Conservation (phyloP, 1,140 invertebrate genomes). For the Hylyphantes graminicola region DNA sequence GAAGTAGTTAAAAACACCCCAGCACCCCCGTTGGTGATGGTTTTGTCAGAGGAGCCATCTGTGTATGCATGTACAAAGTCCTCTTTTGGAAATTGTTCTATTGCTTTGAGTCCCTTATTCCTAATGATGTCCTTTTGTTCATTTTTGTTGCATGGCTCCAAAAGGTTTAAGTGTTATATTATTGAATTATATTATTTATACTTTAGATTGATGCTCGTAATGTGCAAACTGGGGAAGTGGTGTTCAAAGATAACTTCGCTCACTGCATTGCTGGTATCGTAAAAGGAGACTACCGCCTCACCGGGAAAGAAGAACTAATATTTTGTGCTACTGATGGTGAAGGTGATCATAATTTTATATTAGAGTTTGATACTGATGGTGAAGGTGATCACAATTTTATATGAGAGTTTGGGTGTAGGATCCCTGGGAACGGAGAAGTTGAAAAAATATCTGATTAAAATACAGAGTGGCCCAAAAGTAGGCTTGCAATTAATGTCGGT, state of each 20-base stretch:
- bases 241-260: constrained; percentile 83
- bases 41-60: too few species aligned
- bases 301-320: constrained; percentile 84
- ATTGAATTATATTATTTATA: not conserved
- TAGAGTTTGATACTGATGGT: too few species aligned
- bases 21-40: too few species aligned
- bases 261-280: constrained; percentile 83
- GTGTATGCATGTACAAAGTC: not conserved
- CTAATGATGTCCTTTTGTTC: too few species aligned
- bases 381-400: constrained; percentile 72
- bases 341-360: constrained; percentile 72
- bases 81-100: not conserved
- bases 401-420: too few species aligned
- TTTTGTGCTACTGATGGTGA: constrained; percentile 86
- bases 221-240: constrained; percentile 82
- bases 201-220: constrained; percentile 79
- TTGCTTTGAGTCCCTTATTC: too few species aligned
- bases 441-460: too few species aligned
- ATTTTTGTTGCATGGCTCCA: not conserved
- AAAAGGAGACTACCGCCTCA: constrained; percentile 83
- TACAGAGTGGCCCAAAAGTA: too few species aligned
- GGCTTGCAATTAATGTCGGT: too few species aligned
- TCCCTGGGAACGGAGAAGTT: too few species aligned
- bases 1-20: too few species aligned
- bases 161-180: not conserved